Evolutionary conservation across 2,888 invertebrate genomes (phyloP).

Genomic region (Litoditis marina): DNA sequence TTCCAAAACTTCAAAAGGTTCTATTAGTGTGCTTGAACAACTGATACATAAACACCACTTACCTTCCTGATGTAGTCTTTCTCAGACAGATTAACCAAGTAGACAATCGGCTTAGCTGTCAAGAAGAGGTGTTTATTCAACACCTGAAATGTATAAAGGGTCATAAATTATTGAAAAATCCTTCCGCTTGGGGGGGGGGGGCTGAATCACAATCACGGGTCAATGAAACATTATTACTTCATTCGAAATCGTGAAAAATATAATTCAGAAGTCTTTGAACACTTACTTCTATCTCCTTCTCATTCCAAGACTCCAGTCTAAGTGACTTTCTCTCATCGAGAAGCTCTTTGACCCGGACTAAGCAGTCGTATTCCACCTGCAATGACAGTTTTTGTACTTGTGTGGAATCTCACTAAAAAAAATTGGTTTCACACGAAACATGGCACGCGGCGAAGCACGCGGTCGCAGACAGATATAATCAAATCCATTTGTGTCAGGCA

Average conservation of each 20-base stretch:
- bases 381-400: too few relatives aligned
- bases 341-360: slow-evolving; percentile 79
- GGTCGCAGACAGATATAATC: background rate
- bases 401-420: too few relatives aligned
- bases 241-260: slow-evolving; percentile 63
- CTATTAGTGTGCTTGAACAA: too few relatives aligned
- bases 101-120: slow-evolving; percentile 94
- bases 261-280: background rate
- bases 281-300: slow-evolving; percentile 56
- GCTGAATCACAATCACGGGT: too few relatives aligned
- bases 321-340: slow-evolving; percentile 86
- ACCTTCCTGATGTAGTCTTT: slow-evolving; percentile 91
- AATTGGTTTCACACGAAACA: too few relatives aligned
- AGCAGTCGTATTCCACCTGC: slow-evolving; percentile 72
- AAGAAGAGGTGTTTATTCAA: slow-evolving; percentile 92
- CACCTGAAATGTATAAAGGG: slow-evolving; percentile 91
- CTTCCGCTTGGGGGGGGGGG: too few relatives aligned
- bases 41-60: background rate
- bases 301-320: slow-evolving; percentile 71
- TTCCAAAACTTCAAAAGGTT: too few relatives aligned
- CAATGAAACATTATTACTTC: too few relatives aligned
- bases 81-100: slow-evolving; percentile 92
- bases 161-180: too few relatives aligned
- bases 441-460: too few relatives aligned
- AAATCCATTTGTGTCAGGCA: background rate